phyloP scores from a whole-genome alignment of 1,140 invertebrate species.

The Bombus superbus region DNA sequence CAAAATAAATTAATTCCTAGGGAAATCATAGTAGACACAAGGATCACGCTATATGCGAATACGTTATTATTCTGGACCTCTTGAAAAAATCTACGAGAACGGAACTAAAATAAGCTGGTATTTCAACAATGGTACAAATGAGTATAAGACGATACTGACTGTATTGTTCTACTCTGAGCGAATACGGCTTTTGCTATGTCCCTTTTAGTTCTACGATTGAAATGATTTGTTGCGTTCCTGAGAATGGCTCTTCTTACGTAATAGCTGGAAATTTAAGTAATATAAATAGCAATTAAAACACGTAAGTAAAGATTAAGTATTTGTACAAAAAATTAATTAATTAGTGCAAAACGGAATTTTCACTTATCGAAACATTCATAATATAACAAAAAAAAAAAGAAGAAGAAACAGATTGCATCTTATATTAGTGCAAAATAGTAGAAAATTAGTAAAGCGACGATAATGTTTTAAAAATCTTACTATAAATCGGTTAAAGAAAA shows the following conservation, averaged over 20 bases:
- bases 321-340: too few species aligned
- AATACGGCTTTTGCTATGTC: background rate
- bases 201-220: background rate
- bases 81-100: background rate
- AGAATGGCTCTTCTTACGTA: background rate
- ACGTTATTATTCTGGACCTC: background rate
- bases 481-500: too few species aligned
- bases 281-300: background rate
- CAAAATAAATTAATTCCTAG: conserved; percentile 1
- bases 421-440: too few species aligned
- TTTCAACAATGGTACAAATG: background rate
- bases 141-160: background rate
- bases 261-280: background rate
- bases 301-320: background rate
- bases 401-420: too few species aligned
- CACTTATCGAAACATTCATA: too few species aligned
- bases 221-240: background rate
- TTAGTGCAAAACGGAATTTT: too few species aligned
- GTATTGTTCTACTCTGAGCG: background rate
- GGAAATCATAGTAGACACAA: background rate
- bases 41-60: background rate
- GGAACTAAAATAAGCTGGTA: background rate
- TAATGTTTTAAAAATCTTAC: too few species aligned
- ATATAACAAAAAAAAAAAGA: too few species aligned
- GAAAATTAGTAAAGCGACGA: too few species aligned